Evolutionary conservation across 2,797 vertebrate species (phyloP).

Genomic region (Rhinatrema bivittatum): DNA sequence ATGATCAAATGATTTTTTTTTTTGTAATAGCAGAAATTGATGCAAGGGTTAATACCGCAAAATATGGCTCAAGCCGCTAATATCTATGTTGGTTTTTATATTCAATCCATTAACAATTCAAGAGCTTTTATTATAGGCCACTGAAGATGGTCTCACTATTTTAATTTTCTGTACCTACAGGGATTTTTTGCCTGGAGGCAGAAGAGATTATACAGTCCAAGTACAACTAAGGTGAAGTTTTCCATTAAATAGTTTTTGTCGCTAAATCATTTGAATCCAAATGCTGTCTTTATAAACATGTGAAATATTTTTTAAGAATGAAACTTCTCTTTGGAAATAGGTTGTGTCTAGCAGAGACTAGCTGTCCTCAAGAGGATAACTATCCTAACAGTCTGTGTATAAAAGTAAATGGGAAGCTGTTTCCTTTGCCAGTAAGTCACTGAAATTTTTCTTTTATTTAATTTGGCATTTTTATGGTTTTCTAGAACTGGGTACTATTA

Average conservation of each 20-base stretch:
- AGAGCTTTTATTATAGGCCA: neutral
- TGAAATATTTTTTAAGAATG: constrained; percentile 7
- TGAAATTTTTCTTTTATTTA: neutral
- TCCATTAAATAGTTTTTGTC: neutral
- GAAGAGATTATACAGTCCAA: constrained; percentile 93
- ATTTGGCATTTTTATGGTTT: too few relatives aligned
- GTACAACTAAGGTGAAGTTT: constrained; percentile 81
- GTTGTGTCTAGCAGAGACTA: constrained; percentile 94
- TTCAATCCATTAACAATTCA: constrained; percentile 1
- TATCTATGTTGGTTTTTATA: too few relatives aligned
- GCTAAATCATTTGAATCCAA: neutral
- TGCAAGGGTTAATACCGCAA: too few relatives aligned
- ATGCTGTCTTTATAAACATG: too few relatives aligned
- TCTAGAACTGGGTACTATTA: too few relatives aligned
- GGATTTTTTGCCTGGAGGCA: constrained; percentile 90
- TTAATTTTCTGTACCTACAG: constrained; percentile 49
- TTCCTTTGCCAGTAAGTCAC: constrained; percentile 86
- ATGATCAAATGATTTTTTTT: too few relatives aligned
- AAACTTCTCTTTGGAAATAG: constrained; percentile 42
- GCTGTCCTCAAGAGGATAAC: constrained; percentile 95
- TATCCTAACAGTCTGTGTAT: constrained; percentile 93
- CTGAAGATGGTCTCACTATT: neutral
- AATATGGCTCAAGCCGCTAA: too few relatives aligned
- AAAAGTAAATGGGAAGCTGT: constrained; percentile 96
- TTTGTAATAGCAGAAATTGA: too few relatives aligned